Conservation (phyloP, 2,797 vertebrate genomes). For the Eptatretus atami region DNA sequence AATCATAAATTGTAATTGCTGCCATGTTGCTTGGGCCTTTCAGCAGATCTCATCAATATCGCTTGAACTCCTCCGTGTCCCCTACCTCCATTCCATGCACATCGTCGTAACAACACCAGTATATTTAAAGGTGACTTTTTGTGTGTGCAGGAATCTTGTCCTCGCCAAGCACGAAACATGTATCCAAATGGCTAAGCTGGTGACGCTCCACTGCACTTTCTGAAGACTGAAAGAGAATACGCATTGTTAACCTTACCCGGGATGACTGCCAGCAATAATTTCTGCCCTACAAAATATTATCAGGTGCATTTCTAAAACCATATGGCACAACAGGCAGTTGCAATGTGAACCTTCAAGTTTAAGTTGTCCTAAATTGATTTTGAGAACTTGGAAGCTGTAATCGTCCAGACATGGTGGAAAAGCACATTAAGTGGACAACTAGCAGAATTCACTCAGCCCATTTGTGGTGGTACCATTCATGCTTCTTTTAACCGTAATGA, state of each 20-base stretch:
- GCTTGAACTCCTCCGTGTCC: not conserved
- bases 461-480: not conserved
- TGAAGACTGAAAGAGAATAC: slow-evolving; percentile 24
- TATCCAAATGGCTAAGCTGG: slow-evolving; percentile 29
- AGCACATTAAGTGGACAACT: too few relatives aligned
- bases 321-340: not conserved
- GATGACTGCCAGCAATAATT: slow-evolving; percentile 21
- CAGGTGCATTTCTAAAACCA: slow-evolving; percentile 21
- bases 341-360: too few relatives aligned
- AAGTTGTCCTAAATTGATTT: too few relatives aligned
- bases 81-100: not conserved
- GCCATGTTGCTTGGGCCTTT: not conserved
- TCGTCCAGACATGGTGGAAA: too few relatives aligned
- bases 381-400: too few relatives aligned
- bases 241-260: slow-evolving; percentile 32
- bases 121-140: not conserved
- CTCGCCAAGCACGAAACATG: slow-evolving; percentile 46
- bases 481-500: slow-evolving; percentile 1
- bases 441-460: too few relatives aligned
- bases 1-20: not conserved
- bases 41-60: not conserved
- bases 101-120: not conserved
- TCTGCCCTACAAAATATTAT: slow-evolving; percentile 31
- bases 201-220: slow-evolving; percentile 61
- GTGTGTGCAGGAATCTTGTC: slow-evolving; percentile 42